These are phyloP conservation scores for Stercorarius parasiticus DNA, from an alignment of 2,113 vertebrate species.

Conservation along the genomic window DNA sequence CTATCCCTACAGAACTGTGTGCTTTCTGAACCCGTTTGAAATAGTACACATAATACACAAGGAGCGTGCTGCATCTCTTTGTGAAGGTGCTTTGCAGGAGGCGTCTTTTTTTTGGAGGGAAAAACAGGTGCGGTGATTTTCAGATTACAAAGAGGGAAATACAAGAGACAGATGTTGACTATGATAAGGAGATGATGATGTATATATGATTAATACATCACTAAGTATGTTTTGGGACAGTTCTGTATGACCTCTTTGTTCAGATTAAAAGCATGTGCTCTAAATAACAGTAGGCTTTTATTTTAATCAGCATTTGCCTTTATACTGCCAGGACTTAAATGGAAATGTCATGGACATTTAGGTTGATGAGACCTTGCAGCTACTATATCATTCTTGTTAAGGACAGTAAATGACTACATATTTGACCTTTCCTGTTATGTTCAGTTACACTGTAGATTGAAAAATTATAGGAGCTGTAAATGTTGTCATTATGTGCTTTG, in stretches of 20 bases:
- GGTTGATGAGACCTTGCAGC: conserved; percentile 29
- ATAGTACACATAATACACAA: not conserved
- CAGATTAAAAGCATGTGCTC: conserved; percentile 46
- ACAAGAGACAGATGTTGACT: conserved; percentile 48
- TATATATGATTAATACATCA: conserved; percentile 43
- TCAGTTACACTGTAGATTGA: not conserved
- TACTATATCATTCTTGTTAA: conserved; percentile 20
- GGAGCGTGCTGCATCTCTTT: not conserved
- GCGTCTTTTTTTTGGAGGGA: not conserved
- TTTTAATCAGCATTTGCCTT: conserved; percentile 62
- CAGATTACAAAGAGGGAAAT: not conserved
- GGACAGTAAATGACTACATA: not conserved
- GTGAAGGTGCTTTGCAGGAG: not conserved
- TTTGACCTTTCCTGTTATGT: conserved; percentile 45
- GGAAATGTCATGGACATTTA: conserved; percentile 35
- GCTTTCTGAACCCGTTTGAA: not conserved
- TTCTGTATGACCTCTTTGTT: conserved; percentile 37
- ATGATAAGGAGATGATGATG: conserved; percentile 50
- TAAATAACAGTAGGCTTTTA: conserved; percentile 65
- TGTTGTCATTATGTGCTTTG: not conserved
- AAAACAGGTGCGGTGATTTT: not conserved
- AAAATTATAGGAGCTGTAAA: not conserved
- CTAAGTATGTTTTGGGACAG: conserved; percentile 23
- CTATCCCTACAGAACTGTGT: not conserved
- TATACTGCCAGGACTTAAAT: conserved; percentile 16